Percentiles rank a stretch among this genome's conserved stretches.
phyloP scores from a whole-genome alignment of 2,797 vertebrate species.

The Pipistrellus nathusii region DNA sequence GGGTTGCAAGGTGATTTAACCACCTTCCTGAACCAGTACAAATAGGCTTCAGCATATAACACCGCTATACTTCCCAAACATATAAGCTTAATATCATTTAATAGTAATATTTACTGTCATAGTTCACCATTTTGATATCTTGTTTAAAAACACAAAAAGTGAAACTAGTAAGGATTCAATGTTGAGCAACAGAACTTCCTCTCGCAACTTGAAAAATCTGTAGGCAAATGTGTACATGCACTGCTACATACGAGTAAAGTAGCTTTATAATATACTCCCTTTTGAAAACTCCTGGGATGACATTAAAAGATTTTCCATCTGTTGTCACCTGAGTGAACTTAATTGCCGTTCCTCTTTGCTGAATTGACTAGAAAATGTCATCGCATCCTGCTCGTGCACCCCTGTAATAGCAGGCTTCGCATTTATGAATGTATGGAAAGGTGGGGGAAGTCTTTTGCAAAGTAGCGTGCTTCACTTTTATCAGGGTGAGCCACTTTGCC shows the following conservation, averaged over 20 bases:
- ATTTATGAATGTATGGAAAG: conserved; percentile 49
- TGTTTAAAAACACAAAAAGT: conserved; percentile 22
- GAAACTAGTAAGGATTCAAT: background rate
- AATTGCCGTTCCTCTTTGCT: conserved; percentile 83
- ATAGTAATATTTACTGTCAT: background rate
- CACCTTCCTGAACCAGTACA: background rate
- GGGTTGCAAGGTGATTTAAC: background rate
- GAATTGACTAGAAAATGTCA: conserved; percentile 82
- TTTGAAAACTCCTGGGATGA: conserved; percentile 80
- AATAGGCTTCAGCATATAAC: background rate
- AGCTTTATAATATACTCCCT: conserved; percentile 66
- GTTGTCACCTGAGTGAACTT: conserved; percentile 79
- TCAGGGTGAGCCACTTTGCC: conserved; percentile 51
- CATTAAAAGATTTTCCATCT: conserved; percentile 84
- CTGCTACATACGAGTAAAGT: conserved; percentile 77
- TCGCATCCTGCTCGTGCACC: conserved; percentile 64
- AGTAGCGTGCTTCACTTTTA: conserved; percentile 55
- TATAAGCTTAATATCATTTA: background rate
- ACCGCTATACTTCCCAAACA: background rate
- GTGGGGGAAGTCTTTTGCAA: conserved; percentile 41
- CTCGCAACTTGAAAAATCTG: conserved; percentile 74
- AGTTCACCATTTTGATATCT: background rate
- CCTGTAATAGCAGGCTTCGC: conserved; percentile 78
- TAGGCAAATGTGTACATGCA: conserved; percentile 60
- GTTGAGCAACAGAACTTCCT: conserved; percentile 71